Base-by-base conservation (phyloP, 2,797 vertebrate genomes). In the Odontamblyopus lacepedii region DNA sequence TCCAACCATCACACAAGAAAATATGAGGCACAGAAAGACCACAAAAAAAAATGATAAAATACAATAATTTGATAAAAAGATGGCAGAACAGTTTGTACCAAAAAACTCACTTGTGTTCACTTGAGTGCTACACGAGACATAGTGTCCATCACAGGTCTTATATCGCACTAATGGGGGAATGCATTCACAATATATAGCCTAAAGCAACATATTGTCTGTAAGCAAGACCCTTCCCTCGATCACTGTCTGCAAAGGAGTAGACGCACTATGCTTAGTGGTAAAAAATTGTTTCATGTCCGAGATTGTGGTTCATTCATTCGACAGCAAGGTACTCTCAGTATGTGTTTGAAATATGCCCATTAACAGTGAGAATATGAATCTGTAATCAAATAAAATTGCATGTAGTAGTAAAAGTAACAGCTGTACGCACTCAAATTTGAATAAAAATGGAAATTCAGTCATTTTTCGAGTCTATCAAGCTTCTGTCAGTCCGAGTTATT, bases 1-100 rank as follows among this genome's bases (percentile, higher is more conserved):
- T 80, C 82, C 70, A 82, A 71, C 70, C 53, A 72, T 79, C 44
- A 75, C 71, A 74, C 18, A 41, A 84, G 29, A 78, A 50, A 81
- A 59, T 64, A 64, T 84, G 70, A 87, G 80, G 85, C 85, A 87
- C 79, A 82, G 18, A 66, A 66, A 51, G 57, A 83, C 72, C 68
- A 85, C 82, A 84, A 84, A 72, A 23, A 51, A 71, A 78, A 77
- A 78, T 77, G 74, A 71, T 38, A 78, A 78, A 74, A 72, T 84
- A 83, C 75, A 80, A 82, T 73, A 80, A 82, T 67, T 32, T 67
- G 38, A 68, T 69, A 50, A 63, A 51, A 57, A 67, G 30, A 69
- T 62, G 48, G 35, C 12, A 70, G 69, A 19, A 74, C 6, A 1
- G 26, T 61, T 48, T 26, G n/a, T 19, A 23, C 32, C 59, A 62